These are phyloP conservation scores for Chydorus sphaericus DNA, from an alignment of 2,888 invertebrate genomes.

Conservation along the genomic window DNA sequence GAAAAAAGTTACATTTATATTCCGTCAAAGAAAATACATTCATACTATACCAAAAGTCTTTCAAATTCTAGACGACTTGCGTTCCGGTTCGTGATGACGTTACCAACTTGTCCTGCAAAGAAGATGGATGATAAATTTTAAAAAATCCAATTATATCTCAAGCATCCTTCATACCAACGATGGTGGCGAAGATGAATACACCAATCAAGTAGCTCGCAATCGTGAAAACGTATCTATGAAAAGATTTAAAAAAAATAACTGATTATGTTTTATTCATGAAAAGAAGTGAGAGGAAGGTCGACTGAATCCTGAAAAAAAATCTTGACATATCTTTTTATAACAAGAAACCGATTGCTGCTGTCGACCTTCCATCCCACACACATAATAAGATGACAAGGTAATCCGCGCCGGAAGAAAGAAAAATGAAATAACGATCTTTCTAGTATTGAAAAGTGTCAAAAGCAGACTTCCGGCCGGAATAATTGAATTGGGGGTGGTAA, in stretches of 20 bases:
- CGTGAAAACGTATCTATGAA: conserved; percentile 82
- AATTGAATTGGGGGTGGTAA: background rate
- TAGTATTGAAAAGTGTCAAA: background rate
- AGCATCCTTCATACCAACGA: conserved; percentile 50
- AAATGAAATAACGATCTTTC: background rate
- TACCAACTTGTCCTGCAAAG: conserved; percentile 77
- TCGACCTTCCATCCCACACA: conserved; percentile 4
- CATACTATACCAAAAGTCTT: conserved; percentile 47
- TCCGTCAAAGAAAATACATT: background rate
- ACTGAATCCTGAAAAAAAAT: background rate
- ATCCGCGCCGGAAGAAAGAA: background rate
- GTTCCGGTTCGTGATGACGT: conserved; percentile 92
- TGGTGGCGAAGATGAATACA: conserved; percentile 94
- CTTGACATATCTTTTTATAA: no score
- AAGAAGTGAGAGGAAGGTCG: background rate
- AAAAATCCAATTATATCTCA: background rate
- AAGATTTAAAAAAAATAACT: conserved; percentile 15
- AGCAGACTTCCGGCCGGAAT: background rate
- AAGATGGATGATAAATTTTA: no score
- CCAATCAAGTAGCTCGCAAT: conserved; percentile 94
- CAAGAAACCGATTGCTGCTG: no score
- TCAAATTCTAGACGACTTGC: conserved; percentile 92
- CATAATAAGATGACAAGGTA: background rate
- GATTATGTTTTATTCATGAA: background rate
- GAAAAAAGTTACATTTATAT: background rate